Evolutionary conservation across 2,113 vertebrate species (phyloP), one percentile per base, ranked within the genome.

Genomic region (Chlorocebus sabaeus): DNA sequence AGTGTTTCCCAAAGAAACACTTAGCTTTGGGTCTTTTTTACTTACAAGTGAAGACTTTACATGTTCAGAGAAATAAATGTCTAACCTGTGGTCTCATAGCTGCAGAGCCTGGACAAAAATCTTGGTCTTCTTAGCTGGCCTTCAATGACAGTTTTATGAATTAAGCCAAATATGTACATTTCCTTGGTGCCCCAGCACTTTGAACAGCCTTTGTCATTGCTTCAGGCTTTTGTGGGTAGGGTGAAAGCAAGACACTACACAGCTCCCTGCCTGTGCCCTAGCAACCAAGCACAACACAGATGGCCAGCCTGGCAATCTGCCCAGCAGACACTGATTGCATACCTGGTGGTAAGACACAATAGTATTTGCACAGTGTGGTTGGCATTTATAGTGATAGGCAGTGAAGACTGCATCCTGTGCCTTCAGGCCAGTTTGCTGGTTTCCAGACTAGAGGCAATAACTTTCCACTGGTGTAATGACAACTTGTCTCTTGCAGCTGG

Each of bases 271-370:
- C 89, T 93, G 97, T 86, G 76, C 38, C 85, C 80, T 98, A 95
- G 97, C 97, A 98, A 97, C 98, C 92, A 97, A 98, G 94, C 6
- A 93, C 83, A 98, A 98, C 98, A 97, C 96, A 98, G 96, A 78
- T 95, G 97, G 96, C 90, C 89, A 93, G 79, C 14, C 0, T 76
- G 96, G 98, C 97, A 76, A n/a, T 23, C 40, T 81, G 95, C 97
- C 97, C 83, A 30, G 9, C 76, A 97, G 96, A 88, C 89, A 7
- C n/a, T 70, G 80, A 82, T 70, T 75, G 14, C 96, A 95, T 90
- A 98, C 98, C 98, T 98, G 97, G 97, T 50, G 93, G 70, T 93
- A 93, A 96, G 88, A 8, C 82, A 96, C 80, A 97, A 97, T 85
- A 52, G 92, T 61, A 70, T 97, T 93, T 96, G 52, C 30, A 4